These are phyloP conservation scores for Panagrolaimus sp. DNA, from an alignment of 1,140 invertebrate genomes.

Conservation along the genomic window DNA sequence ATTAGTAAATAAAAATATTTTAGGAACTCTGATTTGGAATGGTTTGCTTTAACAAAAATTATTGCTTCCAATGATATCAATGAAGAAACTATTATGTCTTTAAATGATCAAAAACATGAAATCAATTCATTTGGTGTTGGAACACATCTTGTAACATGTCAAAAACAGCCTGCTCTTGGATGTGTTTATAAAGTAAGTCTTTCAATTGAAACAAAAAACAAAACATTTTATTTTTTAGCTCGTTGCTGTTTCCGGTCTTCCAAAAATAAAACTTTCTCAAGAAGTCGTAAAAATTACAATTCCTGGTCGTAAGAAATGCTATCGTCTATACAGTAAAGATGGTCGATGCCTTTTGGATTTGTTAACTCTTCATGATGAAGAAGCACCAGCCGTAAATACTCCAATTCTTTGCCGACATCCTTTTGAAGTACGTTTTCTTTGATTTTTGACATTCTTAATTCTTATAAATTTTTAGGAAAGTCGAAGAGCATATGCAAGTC, in stretches of 20 bases:
- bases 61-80: conserved; percentile 99
- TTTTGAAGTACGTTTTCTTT: conserved; percentile 68
- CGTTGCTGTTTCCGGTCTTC: conserved; percentile 83
- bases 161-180: conserved; percentile 86
- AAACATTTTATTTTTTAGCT: conserved; percentile 63
- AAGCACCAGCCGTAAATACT: conserved; percentile 71
- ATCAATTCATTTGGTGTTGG: conserved; percentile 97
- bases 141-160: conserved; percentile 77
- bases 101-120: conserved; percentile 92
- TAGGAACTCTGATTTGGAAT: conserved; percentile 60
- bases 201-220: no score
- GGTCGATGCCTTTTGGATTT: conserved; percentile 62
- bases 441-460: conserved; percentile 22
- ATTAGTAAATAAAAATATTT: conserved; percentile 23
- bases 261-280: conserved; percentile 93
- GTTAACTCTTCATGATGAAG: conserved; percentile 69
- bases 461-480: conserved; percentile 11
- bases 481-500: conserved; percentile 56
- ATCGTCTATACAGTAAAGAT: conserved; percentile 80
- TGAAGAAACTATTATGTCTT: conserved; percentile 92
- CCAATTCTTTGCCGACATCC: conserved; percentile 91
- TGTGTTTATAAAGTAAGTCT: conserved; percentile 82
- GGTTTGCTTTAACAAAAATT: conserved; percentile 82
- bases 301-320: conserved; percentile 81
- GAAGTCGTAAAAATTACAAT: conserved; percentile 96